Evolutionary conservation across 1,140 invertebrate species (phyloP), one percentile per base, ranked within the genome.

Genomic region (Drepana arcuata): DNA sequence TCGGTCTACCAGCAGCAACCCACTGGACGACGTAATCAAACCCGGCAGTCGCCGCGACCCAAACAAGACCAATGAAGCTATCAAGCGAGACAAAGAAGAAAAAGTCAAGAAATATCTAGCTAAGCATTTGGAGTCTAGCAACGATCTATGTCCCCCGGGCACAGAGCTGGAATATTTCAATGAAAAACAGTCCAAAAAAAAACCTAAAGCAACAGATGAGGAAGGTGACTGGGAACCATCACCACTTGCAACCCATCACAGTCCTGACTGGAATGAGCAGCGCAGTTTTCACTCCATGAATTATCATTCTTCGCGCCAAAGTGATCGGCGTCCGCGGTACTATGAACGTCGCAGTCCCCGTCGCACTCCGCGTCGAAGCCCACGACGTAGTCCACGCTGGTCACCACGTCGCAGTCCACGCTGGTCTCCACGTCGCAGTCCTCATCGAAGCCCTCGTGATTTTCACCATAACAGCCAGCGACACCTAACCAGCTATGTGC

Each of bases 41-140:
- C 72, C 74, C 2, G 74, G 78, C 1, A 79, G 72, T 31, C 61
- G 77, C 5, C 66, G 77, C 0, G 77, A 82, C 44, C 72, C 67
- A 0, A 65, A 29, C 47, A 82, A 82, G 44, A 82, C 78, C 0
- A 75, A 67, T 27, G 55, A 68, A 65, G 78, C 78, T 1, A 82
- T 82, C 5, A 70, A 52, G 29, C 66, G 41, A 35, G 78, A 82
- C 39, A 82, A 82, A 45, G 69, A 75, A 50, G 60, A 64, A 3
- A 82, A 82, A 50, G 73, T 82, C 0, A 75, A 79, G 33, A 60
- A 78, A 30, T 62, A 63, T 28, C 41, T 82, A 23, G 66, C 67
- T 0, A 82, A 82, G 43, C 60, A 66, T 33, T 43, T 82, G 24
- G 71, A 77, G 21, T 63, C 66, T 6, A 50, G 27, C 12, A 63